Evolutionary conservation across 1,140 invertebrate species (phyloP).

Genomic region (Brachionus manjavacas): DNA sequence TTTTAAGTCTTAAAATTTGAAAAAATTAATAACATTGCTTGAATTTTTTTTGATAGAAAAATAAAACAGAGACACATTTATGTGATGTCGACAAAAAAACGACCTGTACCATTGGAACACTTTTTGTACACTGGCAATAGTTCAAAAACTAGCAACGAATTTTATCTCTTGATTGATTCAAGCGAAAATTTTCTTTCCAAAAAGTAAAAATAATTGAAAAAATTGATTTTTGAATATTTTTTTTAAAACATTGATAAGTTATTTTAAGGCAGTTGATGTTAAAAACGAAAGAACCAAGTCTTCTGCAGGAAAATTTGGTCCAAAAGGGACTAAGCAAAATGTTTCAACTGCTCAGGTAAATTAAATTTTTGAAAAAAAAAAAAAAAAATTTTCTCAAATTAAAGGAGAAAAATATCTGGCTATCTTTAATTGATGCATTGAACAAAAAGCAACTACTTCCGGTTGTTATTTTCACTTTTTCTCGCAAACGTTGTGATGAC

Average conservation of each 20-base stretch:
- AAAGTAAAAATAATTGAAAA: neutral
- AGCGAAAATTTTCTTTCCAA: constrained; percentile 49
- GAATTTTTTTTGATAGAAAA: neutral
- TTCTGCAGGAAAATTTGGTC: constrained; percentile 61
- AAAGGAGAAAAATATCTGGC: constrained; percentile 77
- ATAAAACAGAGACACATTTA: constrained; percentile 65
- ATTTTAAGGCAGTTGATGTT: constrained; percentile 66
- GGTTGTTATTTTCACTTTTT: constrained; percentile 87
- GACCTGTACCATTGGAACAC: constrained; percentile 91
- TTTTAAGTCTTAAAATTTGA: neutral
- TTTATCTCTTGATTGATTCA: constrained; percentile 76
- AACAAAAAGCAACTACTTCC: constrained; percentile 76
- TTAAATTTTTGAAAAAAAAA: neutral
- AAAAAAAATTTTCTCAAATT: constrained; percentile 30
- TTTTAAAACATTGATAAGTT: constrained; percentile 47
- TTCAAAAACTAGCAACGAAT: constrained; percentile 71
- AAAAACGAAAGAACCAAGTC: constrained; percentile 65
- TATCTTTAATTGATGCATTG: constrained; percentile 67
- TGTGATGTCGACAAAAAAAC: constrained; percentile 82
- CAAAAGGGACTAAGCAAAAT: constrained; percentile 56
- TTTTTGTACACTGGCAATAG: constrained; percentile 81
- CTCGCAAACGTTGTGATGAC: constrained; percentile 76
- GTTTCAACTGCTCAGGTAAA: constrained; percentile 51
- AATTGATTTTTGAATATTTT: neutral
- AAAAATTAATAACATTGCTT: neutral